Evolutionary conservation across 2,797 vertebrate species (phyloP), one percentile per base, ranked within the genome.

Genomic region (Cyclopterus lumpus): DNA sequence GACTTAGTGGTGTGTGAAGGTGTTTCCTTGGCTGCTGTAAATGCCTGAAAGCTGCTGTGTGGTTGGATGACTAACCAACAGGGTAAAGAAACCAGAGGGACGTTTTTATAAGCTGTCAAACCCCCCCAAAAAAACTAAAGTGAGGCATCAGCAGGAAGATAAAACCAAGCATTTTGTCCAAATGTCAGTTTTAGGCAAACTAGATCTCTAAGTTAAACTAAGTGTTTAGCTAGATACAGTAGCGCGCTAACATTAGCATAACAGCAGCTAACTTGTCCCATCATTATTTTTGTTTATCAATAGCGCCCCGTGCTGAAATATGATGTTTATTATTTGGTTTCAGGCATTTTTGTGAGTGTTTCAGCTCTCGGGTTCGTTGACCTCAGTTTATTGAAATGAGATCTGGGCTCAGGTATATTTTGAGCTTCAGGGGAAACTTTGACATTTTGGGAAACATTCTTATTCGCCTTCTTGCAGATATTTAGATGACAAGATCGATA

Each of bases 381-480:
- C 30, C 38, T 62, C 40, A 36, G 22, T 36, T 75, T 2, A 30
- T 6, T 30, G 30, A 3, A 30, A 30, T 30, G 6, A 9, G 20
- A 49, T 22, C 22, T 22, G 30, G 2, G 71, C 40, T 84, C 79
- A 76, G 66, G 40, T 76, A 49, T 78, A 62, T 68, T 84, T 61
- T 65, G 36, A 55, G 22, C 14, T 67, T 55, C n/a, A 67, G 8
- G 28, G 22, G 65, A 54, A 59, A 42, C 38, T 62, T 48, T 32
- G 24, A 32, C 12, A 59, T 62, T 42, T 30, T 26, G 42, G 32
- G 24, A 24, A 42, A 76, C 14, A n/a, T n/a, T n/a, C n/a, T n/a
- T n/a, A n/a, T n/a, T n/a, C n/a, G n/a, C n/a, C n/a, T n/a, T n/a
- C n/a, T n/a, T n/a, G n/a, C n/a, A n/a, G n/a, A n/a, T n/a, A n/a